These are phyloP conservation scores for Drosophila setifemur DNA, from an alignment of 1,140 invertebrate species.

Conservation along the genomic window DNA sequence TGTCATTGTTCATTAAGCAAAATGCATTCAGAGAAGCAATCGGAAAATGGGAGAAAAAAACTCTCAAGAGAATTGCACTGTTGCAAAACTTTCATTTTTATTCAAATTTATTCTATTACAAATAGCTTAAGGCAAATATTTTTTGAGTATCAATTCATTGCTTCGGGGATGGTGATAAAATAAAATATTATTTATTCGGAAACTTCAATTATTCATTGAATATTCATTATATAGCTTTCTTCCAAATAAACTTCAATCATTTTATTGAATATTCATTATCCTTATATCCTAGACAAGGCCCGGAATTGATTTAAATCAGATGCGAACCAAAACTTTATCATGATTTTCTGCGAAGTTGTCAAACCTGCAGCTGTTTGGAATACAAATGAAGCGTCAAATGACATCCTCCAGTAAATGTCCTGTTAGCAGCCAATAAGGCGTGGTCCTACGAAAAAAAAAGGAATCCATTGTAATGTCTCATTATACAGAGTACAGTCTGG, in stretches of 20 bases:
- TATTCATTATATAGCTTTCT: too few species aligned
- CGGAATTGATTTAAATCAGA: conserved; percentile 42
- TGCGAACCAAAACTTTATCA: conserved; percentile 14
- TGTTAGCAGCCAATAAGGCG: conserved; percentile 50
- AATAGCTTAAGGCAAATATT: too few species aligned
- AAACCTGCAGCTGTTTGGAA: conserved; percentile 30
- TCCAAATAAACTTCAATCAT: too few species aligned
- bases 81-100: too few species aligned
- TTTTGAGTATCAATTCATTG: too few species aligned
- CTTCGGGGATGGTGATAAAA: too few species aligned
- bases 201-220: too few species aligned
- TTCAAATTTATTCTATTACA: too few species aligned
- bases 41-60: background rate
- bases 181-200: too few species aligned
- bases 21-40: background rate
- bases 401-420: conserved; percentile 24
- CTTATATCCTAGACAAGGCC: background rate
- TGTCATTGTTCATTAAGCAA: conserved; percentile 7
- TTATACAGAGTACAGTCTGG: conserved; percentile 36
- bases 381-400: conserved; percentile 46
- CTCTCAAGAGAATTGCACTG: background rate
- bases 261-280: conserved; percentile 19
- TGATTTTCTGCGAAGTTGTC: conserved; percentile 25
- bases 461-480: conserved; percentile 46
- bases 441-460: conserved; percentile 9